These are phyloP conservation scores for Scaptomyza graminum DNA, from an alignment of 1,140 invertebrate genomes.

Conservation along the genomic window DNA sequence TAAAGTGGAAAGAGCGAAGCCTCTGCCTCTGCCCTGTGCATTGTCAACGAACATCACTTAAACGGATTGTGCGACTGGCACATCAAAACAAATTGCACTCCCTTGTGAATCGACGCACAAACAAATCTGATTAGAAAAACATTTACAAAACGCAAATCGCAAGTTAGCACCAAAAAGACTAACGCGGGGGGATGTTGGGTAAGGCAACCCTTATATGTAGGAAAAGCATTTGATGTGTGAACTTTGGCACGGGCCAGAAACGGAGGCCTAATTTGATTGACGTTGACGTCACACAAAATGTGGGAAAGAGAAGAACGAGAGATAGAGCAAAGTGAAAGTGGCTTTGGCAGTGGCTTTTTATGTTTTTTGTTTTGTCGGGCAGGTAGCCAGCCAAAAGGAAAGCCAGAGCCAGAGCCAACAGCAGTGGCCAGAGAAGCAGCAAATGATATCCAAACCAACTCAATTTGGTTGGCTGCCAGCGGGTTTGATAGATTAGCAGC, in stretches of 20 bases:
- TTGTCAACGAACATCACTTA: slow-evolving; percentile 49
- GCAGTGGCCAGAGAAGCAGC: neutral
- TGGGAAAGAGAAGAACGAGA: slow-evolving; percentile 48
- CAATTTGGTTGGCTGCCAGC: slow-evolving; percentile 75
- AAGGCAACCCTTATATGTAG: slow-evolving; percentile 6
- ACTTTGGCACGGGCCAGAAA: slow-evolving; percentile 50
- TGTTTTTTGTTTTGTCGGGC: neutral
- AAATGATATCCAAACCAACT: slow-evolving; percentile 80
- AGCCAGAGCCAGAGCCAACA: neutral
- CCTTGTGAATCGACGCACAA: slow-evolving; percentile 60
- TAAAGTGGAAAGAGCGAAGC: neutral
- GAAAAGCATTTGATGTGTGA: slow-evolving; percentile 69
- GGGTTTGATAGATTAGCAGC: slow-evolving; percentile 82
- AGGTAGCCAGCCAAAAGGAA: slow-evolving; percentile 23
- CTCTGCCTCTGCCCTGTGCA: neutral
- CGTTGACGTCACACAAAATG: slow-evolving; percentile 76
- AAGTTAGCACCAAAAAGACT: slow-evolving; percentile 51
- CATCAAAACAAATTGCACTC: slow-evolving; percentile 79
- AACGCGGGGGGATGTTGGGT: neutral
- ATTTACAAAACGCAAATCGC: slow-evolving; percentile 79
- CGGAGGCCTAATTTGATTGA: slow-evolving; percentile 72
- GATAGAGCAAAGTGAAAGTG: slow-evolving; percentile 49
- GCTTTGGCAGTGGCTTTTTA: slow-evolving; percentile 63
- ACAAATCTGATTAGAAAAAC: slow-evolving; percentile 79
- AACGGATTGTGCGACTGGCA: slow-evolving; percentile 65